Evolutionary conservation across 53 echinoderm and acorn worm genomes (phyloP), one percentile per base, ranked within the genome.

Genomic region (Glandiceps talaboti): DNA sequence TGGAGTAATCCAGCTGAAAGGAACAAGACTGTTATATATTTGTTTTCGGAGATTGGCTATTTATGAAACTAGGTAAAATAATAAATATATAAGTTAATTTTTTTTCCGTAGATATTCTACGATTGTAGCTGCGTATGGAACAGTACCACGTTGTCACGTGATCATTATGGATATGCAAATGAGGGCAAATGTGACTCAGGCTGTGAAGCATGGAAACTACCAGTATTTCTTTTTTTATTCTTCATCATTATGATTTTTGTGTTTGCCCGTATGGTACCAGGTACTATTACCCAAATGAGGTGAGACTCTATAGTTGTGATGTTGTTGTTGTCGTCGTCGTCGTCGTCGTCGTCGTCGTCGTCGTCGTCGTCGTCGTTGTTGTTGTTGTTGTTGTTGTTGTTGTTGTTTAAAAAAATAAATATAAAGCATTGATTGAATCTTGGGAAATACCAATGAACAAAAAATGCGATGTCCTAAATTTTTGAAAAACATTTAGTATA

Each of bases 261-360:
- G 31, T 91, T 91, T 75, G 79, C 85, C 80, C 79, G 88, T 1
- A 83, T 80, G 30, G 83, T 91, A 29, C 91, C 91, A 31, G 83
- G 80, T 26, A 73, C 80, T 25, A 77, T 83, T 30, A 82, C 81
- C 27, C 76, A 80, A 0, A 33, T 90, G 28, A 83, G 90, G 90
- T 90, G 30, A 31, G 74, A 20, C 64, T 6, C 64, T 20, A 12
- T 20, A 12, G 64, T 12, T 45, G 64, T 45, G 64, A 12, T 45
- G 6, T 45, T 6, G 6, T 45, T 45, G 64, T 45, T 45, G 20
- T 20, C 27, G 30, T 25, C 25, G 1, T 25, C 79, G 29, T 30
- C 79, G 12, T 30, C 30, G 12, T 78, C 79, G 29, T 30, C 79
- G 29, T 78, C 79, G 29, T n/a, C 79, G 29, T 78, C 79, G 29